Conservation (phyloP, 2,888 invertebrate genomes). For the Ophion slaviceki region DNA sequence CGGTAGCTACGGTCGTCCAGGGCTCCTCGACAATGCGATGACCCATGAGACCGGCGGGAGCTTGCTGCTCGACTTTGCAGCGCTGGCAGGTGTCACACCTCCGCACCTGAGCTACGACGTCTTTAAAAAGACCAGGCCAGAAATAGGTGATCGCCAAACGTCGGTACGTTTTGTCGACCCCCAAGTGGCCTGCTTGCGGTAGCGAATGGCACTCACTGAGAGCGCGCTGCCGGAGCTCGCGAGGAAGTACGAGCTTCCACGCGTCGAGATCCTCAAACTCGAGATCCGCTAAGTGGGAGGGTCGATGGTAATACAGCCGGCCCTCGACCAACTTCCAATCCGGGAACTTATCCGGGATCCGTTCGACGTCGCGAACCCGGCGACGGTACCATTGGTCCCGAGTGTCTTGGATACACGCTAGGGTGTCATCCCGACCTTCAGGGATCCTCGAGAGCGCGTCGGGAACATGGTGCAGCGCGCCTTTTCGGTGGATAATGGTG, state of each 20-base stretch:
- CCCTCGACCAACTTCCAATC: background rate
- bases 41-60: slow-evolving; percentile 31
- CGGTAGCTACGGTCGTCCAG: slow-evolving; percentile 61
- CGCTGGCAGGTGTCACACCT: slow-evolving; percentile 43
- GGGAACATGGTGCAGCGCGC: too few relatives aligned
- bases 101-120: too few relatives aligned
- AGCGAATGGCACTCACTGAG: background rate
- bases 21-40: slow-evolving; percentile 33
- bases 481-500: too few relatives aligned
- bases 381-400: too few relatives aligned
- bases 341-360: background rate
- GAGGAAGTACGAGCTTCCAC: slow-evolving; percentile 65
- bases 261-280: too few relatives aligned
- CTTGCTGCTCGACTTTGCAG: background rate
- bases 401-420: too few relatives aligned
- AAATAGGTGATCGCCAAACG: slow-evolving; percentile 61
- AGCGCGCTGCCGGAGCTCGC: background rate
- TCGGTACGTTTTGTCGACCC: slow-evolving; percentile 34
- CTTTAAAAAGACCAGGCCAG: slow-evolving; percentile 20
- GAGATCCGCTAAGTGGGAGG: background rate
- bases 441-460: too few relatives aligned
- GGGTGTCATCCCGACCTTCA: too few relatives aligned
- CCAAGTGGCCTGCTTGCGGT: slow-evolving; percentile 64
- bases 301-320: slow-evolving; percentile 42
- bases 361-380: too few relatives aligned